Percentiles rank a stretch among this genome's conserved stretches.
These are phyloP conservation scores for Hydrotaea cyrtoneurina DNA, from an alignment of 2,888 invertebrate genomes.

Conservation along the genomic window DNA sequence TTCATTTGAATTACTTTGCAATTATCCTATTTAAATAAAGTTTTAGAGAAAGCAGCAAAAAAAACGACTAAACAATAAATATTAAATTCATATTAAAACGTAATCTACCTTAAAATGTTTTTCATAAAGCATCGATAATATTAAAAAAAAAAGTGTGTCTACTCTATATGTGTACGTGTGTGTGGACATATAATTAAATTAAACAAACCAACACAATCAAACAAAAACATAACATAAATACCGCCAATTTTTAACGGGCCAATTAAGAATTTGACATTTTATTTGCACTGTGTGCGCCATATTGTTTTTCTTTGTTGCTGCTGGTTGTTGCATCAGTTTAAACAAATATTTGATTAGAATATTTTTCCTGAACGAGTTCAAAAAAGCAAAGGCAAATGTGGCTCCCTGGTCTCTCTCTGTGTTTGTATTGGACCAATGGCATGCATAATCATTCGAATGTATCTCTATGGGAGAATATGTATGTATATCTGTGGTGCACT, in stretches of 20 bases:
- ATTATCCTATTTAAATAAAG: no score
- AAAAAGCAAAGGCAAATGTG: not conserved
- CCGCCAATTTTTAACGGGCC: constrained; percentile 19
- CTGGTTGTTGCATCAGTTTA: not conserved
- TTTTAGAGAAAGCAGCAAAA: not conserved
- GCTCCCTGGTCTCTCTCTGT: not conserved
- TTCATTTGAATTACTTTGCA: no score
- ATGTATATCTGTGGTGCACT: no score
- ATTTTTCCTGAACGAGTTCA: not conserved
- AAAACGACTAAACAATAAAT: not conserved
- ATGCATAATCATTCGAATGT: no score
- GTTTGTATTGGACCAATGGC: no score
- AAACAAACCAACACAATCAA: not conserved
- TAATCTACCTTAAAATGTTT: not conserved
- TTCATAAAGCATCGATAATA: not conserved
- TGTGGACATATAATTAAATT: constrained; percentile 21
- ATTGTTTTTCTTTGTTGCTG: not conserved
- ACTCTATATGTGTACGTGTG: not conserved
- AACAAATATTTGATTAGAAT: constrained; percentile 10
- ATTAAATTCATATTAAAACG: not conserved
- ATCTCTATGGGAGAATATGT: no score
- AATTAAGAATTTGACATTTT: constrained; percentile 15
- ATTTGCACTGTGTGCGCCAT: not conserved
- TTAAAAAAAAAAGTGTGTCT: not conserved
- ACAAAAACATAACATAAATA: constrained; percentile 13